A percentile compares a stretch with the other conserved stretches of the same genome.
Evolutionary conservation across 2,888 invertebrate species (phyloP).

Genomic region (Podotricha telesiphe): DNA sequence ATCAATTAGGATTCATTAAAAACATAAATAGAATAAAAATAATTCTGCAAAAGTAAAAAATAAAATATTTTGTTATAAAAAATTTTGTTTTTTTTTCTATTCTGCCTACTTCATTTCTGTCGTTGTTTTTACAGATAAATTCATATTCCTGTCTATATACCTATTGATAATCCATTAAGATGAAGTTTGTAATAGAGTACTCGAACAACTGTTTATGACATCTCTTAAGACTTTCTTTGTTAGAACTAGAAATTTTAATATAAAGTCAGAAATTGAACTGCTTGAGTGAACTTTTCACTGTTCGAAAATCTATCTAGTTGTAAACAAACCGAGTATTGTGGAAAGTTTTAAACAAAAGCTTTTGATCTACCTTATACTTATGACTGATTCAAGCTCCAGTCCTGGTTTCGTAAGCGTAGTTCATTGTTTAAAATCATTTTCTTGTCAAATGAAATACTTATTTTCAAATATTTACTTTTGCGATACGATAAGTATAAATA

Average conservation of each 20-base stretch:
- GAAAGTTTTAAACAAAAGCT: constrained; percentile 17
- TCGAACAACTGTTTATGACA: not conserved
- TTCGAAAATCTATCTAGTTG: constrained; percentile 13
- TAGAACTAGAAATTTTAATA: not conserved
- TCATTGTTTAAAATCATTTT: not conserved
- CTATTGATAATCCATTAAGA: not conserved
- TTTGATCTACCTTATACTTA: constrained; percentile 22
- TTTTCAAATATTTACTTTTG: not conserved
- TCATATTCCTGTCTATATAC: not conserved
- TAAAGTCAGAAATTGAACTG: constrained; percentile 13
- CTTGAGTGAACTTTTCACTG: not conserved
- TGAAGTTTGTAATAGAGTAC: not conserved
- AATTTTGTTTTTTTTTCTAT: too few relatives aligned
- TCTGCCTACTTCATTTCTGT: too few relatives aligned
- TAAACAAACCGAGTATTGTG: constrained; percentile 18
- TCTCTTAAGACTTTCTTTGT: not conserved
- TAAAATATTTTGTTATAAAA: too few relatives aligned
- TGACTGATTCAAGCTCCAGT: constrained; percentile 55
- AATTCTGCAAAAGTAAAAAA: too few relatives aligned
- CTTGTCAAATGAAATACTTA: not conserved
- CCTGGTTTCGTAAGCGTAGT: not conserved
- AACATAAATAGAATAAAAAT: too few relatives aligned
- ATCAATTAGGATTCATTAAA: too few relatives aligned
- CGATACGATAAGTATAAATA: too few relatives aligned
- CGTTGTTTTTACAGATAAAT: not conserved